Evolutionary conservation across 2,888 invertebrate species (phyloP).

Genomic region (Trachelus troglodyta): DNA sequence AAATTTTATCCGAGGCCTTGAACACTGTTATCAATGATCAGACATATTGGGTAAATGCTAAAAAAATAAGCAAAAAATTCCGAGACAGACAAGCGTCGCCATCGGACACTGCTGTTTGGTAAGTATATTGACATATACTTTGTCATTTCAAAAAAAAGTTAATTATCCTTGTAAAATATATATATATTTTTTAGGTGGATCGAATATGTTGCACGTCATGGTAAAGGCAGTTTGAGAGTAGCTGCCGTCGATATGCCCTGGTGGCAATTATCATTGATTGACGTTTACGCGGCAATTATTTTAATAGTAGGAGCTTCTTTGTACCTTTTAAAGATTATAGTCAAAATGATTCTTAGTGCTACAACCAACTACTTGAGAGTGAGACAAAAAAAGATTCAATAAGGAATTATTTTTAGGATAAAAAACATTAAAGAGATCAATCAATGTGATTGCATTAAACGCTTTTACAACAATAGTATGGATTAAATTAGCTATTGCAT

Average conservation of each 20-base stretch:
- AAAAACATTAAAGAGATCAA: neutral
- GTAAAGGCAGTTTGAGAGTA: slow-evolving; percentile 63
- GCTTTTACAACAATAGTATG: neutral
- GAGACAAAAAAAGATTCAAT: neutral
- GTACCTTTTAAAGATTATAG: neutral
- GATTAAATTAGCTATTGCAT: no score
- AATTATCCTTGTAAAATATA: no score
- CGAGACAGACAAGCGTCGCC: neutral
- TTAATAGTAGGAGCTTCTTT: slow-evolving; percentile 9
- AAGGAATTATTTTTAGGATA: neutral
- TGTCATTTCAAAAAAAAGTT: neutral
- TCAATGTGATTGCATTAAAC: neutral
- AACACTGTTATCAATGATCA: slow-evolving; percentile 46
- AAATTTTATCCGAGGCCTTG: slow-evolving; percentile 47
- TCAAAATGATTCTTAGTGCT: neutral
- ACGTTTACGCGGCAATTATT: slow-evolving; percentile 66
- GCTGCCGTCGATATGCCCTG: slow-evolving; percentile 61
- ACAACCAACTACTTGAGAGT: neutral
- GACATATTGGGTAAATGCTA: slow-evolving; percentile 30
- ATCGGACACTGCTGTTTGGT: neutral
- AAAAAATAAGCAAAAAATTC: neutral
- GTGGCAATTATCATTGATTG: slow-evolving; percentile 65
- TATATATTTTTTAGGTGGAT: slow-evolving; percentile 66
- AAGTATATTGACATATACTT: neutral
- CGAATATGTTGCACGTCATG: slow-evolving; percentile 71